Conservation (phyloP, 2,888 invertebrate species). For the Cecidostiba fungosa region DNA sequence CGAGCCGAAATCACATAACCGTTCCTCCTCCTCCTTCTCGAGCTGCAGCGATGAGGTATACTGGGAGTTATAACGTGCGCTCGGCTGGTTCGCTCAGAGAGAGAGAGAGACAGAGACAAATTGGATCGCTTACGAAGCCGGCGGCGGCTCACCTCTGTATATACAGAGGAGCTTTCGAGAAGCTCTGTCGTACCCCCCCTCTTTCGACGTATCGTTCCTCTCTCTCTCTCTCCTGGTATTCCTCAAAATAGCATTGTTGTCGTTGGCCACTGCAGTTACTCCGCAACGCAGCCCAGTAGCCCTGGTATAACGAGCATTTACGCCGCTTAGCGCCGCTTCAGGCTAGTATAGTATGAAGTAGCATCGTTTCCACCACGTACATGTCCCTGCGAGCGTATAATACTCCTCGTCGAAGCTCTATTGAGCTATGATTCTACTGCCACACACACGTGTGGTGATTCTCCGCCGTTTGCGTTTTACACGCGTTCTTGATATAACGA, state of each 20-base stretch:
- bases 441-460: background rate
- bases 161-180: conserved; percentile 2
- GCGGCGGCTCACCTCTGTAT: conserved; percentile 8
- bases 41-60: background rate
- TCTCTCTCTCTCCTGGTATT: background rate
- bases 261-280: conserved; percentile 11
- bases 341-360: background rate
- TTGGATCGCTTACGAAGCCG: conserved; percentile 53
- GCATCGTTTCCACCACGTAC: background rate
- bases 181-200: background rate
- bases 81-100: background rate
- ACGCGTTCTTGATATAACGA: conserved; percentile 1
- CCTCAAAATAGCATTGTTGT: conserved; percentile 39
- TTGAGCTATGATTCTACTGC: conserved; percentile 3
- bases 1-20: background rate
- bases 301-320: conserved; percentile 49
- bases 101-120: conserved; percentile 34
- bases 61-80: background rate
- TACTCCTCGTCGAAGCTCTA: conserved; percentile 21
- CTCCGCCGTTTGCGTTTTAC: conserved; percentile 13
- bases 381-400: background rate
- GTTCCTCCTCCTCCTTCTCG: background rate
- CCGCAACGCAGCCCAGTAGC: background rate
- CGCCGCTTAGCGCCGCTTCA: background rate
- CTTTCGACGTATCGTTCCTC: conserved; percentile 2